A percentile compares a stretch with the other conserved stretches of the same genome.
phyloP scores from a whole-genome alignment of 2,113 vertebrate species.

The Platysteira castanea region DNA sequence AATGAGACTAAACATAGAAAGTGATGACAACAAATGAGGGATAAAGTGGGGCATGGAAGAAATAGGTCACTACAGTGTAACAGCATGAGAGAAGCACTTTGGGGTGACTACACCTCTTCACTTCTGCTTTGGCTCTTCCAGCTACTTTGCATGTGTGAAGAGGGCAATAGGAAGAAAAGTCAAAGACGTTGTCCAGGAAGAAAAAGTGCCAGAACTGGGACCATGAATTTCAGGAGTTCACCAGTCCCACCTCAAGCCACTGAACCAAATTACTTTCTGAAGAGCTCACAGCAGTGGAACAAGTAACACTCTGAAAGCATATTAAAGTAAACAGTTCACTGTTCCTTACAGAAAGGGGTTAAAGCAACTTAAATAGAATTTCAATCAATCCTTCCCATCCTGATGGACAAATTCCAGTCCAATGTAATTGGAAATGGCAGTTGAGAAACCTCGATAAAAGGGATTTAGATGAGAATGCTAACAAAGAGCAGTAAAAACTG shows the following conservation, averaged over 20 bases:
- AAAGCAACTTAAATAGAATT: slow-evolving; percentile 15
- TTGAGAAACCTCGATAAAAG: neutral
- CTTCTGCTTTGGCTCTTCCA: neutral
- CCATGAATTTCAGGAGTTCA: neutral
- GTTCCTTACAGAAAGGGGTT: neutral
- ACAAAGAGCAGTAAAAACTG: neutral
- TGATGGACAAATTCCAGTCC: neutral
- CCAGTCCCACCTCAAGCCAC: neutral
- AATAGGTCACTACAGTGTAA: neutral
- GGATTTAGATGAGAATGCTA: neutral
- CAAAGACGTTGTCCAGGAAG: neutral
- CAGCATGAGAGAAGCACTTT: neutral
- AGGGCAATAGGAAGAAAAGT: neutral
- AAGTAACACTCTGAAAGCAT: neutral
- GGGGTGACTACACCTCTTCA: neutral
- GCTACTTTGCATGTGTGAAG: neutral
- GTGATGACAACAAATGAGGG: neutral
- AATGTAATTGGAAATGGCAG: neutral
- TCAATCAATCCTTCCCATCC: neutral
- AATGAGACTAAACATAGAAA: neutral
- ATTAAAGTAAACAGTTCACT: neutral
- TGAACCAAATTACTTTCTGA: neutral
- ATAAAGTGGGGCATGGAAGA: neutral
- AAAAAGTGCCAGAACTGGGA: neutral
- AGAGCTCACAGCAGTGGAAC: neutral